Evolutionary conservation across 2,113 vertebrate genomes (phyloP), one percentile per base, ranked within the genome.

Genomic region (Electrona antarctica): DNA sequence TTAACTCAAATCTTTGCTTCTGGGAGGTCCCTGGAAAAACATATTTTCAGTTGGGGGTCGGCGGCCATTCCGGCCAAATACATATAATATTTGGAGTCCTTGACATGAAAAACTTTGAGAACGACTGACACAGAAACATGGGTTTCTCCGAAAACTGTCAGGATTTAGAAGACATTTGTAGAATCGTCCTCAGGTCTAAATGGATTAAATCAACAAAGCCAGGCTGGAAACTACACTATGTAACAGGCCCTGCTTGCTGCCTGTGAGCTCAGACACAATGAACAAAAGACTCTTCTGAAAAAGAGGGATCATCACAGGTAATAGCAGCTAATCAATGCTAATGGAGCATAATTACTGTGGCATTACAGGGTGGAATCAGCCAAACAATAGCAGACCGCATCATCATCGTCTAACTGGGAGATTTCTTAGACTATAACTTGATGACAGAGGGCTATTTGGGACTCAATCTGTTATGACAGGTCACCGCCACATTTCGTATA

Each of bases 241-340:
- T 41, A 2, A 41, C 10, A 69, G 15, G 11, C 21, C 1, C 55
- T 68, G 56, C 60, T 33, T 51, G 21, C 21, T 21, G 21, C 21
- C 21, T 21, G 21, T 21, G 15, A 57, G 57, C 67, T 21, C 66
- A 62, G 64, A 74, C 29, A 74, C 50, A 61, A 64, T 71, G 81
- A 88, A 91, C 80, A 87, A 85, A 64, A 45, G 57, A 63, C 54
- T 45, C 21, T 83, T 86, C 78, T 62, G 59, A 71, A 71, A 71
- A 71, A 72, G 55, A 11, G 69, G 60, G 72, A 76, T 79, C 62
- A 74, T 82, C 69, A 21, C 73, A 74, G 65, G 78, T 85, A 90
- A 87, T 79, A 72, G 79, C 63, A 71, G 78, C 71, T 84, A 86
- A 89, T 86, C 15, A 62, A 57, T 69, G 78, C 71, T 83, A 86